Percentiles rank a stretch among this genome's conserved stretches.
phyloP scores from a whole-genome alignment of 2,113 vertebrate species.

The Sinosuthora webbiana region DNA sequence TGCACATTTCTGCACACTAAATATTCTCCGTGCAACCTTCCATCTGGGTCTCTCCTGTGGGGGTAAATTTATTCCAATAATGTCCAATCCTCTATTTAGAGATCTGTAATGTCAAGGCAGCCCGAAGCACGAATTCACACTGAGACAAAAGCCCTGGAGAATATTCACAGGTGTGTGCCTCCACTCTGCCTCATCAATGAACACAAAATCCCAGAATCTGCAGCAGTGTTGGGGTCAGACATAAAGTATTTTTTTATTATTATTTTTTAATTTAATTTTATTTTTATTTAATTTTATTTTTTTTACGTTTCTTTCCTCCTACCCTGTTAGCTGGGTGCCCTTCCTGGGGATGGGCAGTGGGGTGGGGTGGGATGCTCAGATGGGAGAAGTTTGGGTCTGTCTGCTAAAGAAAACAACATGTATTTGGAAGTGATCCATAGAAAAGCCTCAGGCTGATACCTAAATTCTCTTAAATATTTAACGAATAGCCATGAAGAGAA shows the following conservation, averaged over 20 bases:
- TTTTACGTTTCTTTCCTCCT: neutral
- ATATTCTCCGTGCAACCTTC: neutral
- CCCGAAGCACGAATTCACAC: neutral
- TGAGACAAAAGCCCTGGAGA: neutral
- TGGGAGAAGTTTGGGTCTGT: neutral
- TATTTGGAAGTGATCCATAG: neutral
- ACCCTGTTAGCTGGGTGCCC: neutral
- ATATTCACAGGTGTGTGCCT: neutral
- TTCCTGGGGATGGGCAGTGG: neutral
- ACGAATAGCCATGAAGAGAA: neutral
- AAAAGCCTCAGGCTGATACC: rapidly evolving
- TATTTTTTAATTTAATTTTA: neutral
- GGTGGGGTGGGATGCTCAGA: neutral
- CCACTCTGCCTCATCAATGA: neutral
- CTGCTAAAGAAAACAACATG: neutral
- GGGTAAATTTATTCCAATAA: neutral
- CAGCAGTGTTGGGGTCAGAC: neutral
- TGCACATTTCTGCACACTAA: neutral
- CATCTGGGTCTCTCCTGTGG: neutral
- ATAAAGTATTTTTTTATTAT: rapidly evolving
- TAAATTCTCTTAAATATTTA: neutral
- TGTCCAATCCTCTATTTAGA: neutral
- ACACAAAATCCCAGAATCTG: rapidly evolving
- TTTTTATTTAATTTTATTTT: too few relatives aligned
- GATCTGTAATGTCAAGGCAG: neutral